A percentile compares a stretch with the other conserved stretches of the same genome.
Evolutionary conservation across 2,797 vertebrate genomes (phyloP).

Genomic region (Fringilla coelebs): DNA sequence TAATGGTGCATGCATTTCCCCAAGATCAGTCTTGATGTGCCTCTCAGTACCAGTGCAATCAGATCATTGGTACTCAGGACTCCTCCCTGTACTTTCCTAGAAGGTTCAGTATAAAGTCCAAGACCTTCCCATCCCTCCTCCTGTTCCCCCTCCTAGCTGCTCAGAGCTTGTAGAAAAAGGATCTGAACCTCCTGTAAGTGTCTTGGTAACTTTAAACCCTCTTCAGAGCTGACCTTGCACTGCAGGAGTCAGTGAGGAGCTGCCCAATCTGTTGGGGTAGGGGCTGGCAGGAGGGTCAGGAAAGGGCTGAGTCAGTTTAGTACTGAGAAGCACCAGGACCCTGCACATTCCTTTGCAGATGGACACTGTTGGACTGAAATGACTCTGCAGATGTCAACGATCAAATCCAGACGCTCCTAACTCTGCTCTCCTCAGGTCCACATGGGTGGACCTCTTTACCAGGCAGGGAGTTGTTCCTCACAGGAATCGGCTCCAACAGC

Average conservation of each 20-base stretch:
- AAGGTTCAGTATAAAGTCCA: not conserved
- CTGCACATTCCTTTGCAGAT: not conserved
- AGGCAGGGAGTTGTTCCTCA: not conserved
- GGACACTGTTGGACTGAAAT: not conserved
- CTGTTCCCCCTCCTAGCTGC: not conserved
- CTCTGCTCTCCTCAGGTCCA: not conserved
- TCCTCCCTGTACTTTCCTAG: not conserved
- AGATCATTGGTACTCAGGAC: not conserved
- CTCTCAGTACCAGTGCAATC: not conserved
- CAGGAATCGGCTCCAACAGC: not conserved
- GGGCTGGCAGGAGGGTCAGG: not conserved
- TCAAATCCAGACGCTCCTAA: not conserved
- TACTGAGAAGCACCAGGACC: not conserved
- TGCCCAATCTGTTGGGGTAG: not conserved
- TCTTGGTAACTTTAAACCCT: not conserved
- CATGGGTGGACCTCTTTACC: not conserved
- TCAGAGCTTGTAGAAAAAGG: not conserved
- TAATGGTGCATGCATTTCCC: not conserved
- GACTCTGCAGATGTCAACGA: not conserved
- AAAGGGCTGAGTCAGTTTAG: not conserved
- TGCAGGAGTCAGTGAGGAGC: not conserved
- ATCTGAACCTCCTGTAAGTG: not conserved
- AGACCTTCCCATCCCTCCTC: not conserved
- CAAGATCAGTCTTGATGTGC: not conserved
- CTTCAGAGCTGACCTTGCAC: not conserved